phyloP scores from a whole-genome alignment of 2,113 vertebrate genomes.

The Leptocoma aspasia region DNA sequence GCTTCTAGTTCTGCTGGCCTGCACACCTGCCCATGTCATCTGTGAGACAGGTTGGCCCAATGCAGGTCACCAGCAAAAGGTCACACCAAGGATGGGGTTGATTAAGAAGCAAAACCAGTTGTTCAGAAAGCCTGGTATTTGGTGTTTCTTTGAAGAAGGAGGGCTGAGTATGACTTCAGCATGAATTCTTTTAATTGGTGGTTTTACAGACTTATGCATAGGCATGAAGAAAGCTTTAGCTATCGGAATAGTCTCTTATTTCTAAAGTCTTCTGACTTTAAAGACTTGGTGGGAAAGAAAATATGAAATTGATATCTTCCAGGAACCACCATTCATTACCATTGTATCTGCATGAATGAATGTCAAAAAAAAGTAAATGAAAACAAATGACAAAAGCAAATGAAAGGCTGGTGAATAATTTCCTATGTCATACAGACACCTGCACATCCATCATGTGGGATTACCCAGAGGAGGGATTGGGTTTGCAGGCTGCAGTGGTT shows the following conservation, averaged over 20 bases:
- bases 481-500: background rate
- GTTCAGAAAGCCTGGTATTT: constrained; percentile 1
- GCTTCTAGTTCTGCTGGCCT: background rate
- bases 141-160: constrained; percentile 17
- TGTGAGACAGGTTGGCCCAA: background rate
- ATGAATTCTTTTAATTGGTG: constrained; percentile 47
- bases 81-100: background rate
- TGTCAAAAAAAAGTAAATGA: background rate
- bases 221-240: constrained; percentile 18
- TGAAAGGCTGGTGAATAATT: background rate
- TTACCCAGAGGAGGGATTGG: background rate
- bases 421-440: background rate
- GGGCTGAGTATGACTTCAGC: background rate
- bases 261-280: constrained; percentile 40
- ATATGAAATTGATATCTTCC: constrained; percentile 17
- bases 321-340: constrained; percentile 34
- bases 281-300: constrained; percentile 11
- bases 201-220: constrained; percentile 39
- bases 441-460: background rate
- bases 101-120: background rate
- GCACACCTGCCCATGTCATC: background rate
- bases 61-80: background rate
- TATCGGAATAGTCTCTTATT: constrained; percentile 24
- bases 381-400: background rate
- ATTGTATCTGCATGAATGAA: constrained; percentile 56